Base-by-base conservation (phyloP, 2,888 invertebrate genomes). In the Pseudanteris insignis region DNA sequence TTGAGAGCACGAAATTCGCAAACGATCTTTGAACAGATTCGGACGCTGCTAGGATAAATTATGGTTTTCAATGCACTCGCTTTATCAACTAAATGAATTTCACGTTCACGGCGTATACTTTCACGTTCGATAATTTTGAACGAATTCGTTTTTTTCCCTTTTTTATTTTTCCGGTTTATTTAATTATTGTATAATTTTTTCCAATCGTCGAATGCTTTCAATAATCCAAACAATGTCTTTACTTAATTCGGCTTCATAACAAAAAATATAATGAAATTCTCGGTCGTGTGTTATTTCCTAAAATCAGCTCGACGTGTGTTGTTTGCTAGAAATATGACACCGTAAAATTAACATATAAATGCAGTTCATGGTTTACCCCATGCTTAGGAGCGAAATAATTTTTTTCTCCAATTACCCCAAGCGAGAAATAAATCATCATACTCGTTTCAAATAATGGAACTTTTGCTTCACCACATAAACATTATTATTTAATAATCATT, bases 311-410 rank as follows among this genome's bases (percentile, higher is more conserved):
- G n/a, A 6, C 14, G 1, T 33, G 15, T 33, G n/a, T 15, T 33
- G n/a, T 15, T 33, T 13, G 13, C n/a, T n/a, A n/a, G 25, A 11
- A 37, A 25, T 24, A 37, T 37, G 24, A 25, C 12, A 11, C 24
- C 13, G 25, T 25, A 12, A 37, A 12, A 37, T 37, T 37, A 37
- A 24, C 25, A 37, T 37, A 24, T 13, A 37, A 37, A 25, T 24
- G 13, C 37, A 24, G 12, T 30, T 30, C 13, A n/a, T n/a, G n/a
- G n/a, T 10, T 13, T 30, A 2, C 12, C 30, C 30, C 10, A 8
- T 8, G 1, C 12, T 30, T n/a, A n/a, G 8, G 12, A 1, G 2
- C 11, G 34, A 11, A 34, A 34, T 34, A 34, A 14, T 26, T 25
- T 26, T 25, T 14, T 10, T 2, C n/a, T n/a, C 8, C 10, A 40